Conservation (phyloP, 2,888 invertebrate species). For the Holacanthella duospinosa region DNA sequence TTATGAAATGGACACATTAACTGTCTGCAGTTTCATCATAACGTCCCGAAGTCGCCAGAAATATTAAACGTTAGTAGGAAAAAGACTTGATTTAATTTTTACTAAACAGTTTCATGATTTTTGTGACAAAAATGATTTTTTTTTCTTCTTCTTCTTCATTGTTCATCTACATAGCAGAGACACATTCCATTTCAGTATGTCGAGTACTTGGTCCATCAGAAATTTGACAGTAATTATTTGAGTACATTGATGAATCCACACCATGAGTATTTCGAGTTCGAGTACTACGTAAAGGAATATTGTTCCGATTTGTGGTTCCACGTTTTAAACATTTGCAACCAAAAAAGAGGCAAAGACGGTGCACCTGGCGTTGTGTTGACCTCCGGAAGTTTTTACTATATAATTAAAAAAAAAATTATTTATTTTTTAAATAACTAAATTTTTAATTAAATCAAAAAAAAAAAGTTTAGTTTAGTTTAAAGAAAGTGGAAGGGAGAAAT, state of each 20-base stretch:
- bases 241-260: slow-evolving; percentile 31
- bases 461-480: no score
- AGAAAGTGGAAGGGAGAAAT: no score
- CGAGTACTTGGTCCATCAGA: slow-evolving; percentile 28
- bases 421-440: no score
- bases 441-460: no score
- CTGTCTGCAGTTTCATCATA: no score
- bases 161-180: slow-evolving; percentile 26
- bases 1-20: no score
- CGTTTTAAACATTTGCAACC: slow-evolving; percentile 30
- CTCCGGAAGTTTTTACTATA: slow-evolving; percentile 40
- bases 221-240: slow-evolving; percentile 30
- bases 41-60: no score
- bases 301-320: slow-evolving; percentile 11
- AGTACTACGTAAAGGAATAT: slow-evolving; percentile 30
- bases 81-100: no score
- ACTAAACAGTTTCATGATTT: no score
- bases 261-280: slow-evolving; percentile 20
- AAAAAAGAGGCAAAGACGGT: slow-evolving; percentile 27
- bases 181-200: slow-evolving; percentile 32
- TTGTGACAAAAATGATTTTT: no score
- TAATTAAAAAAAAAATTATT: background rate
- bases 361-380: slow-evolving; percentile 38
- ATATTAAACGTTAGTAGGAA: no score
- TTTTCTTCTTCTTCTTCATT: no score